Evolutionary conservation across 2,797 vertebrate genomes (phyloP), one percentile per base, ranked within the genome.

Genomic region (Pelochelys cantorii): DNA sequence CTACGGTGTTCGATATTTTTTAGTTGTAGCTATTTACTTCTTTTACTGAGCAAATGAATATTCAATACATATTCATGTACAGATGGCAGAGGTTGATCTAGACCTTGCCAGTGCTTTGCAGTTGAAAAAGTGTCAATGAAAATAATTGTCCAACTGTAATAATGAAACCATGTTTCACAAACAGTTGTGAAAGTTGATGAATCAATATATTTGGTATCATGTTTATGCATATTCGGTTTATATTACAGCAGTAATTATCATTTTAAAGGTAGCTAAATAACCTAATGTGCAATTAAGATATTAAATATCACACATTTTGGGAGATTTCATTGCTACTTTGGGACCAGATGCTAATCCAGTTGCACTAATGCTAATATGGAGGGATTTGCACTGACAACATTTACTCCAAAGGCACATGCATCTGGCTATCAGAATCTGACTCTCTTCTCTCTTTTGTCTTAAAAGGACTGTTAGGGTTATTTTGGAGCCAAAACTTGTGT

Each of bases 1-100:
- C 29, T 17, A 1, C 5, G 9, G 0, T 62, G 13, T 22, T 90
- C 18, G 83, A 0, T 48, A 6, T 77, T 55, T 53, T 79, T 83
- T 13, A 81, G 71, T 42, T 90, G 53, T 81, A 65, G 74, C 65
- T 74, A 9, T 27, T 90, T n/a, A 62, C 62, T 42, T 42, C 86
- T 86, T 68, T 81, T 57, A 13, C 79, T 86, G 23, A 81, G 90
- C 29, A 79, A 3, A 81, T 42, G 62, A 94, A 34, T 6, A 12
- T 59, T 59, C 88, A 74, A 81, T 91, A 48, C 18, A 34, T 95
- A 92, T 89, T 90, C 92, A 91, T 79, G 23, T 91, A 87, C 92
- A 94, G 86, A 88, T 91, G 90, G 75, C 87, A 90, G 81, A 52
- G 42, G 1, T 71, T 89, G 1, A 17, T 79, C 62, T 93, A 92